phyloP scores from a whole-genome alignment of 2,888 invertebrate genomes.

The Drosophila crucigera region DNA sequence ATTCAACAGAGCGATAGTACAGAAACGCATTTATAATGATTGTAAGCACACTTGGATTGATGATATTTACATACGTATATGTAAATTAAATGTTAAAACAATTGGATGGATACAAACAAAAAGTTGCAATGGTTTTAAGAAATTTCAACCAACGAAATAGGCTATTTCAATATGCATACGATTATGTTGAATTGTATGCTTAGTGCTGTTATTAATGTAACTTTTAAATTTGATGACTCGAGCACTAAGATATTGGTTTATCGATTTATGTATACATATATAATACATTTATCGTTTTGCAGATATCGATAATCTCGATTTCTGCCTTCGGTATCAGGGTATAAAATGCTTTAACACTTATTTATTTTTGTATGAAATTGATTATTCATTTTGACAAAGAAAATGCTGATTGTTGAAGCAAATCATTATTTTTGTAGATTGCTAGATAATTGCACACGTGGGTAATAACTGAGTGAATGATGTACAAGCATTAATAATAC shows the following conservation, averaged over 20 bases:
- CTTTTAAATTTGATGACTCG: neutral
- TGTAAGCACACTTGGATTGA: slow-evolving; percentile 5
- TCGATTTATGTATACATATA: neutral
- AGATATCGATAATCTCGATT: neutral
- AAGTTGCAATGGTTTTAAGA: neutral
- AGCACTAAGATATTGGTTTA: neutral
- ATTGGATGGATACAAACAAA: neutral
- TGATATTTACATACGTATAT: neutral
- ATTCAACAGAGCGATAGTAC: slow-evolving; percentile 21
- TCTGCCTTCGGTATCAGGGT: neutral
- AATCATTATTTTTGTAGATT: neutral
- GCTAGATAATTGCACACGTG: neutral
- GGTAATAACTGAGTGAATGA: neutral
- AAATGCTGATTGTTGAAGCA: neutral
- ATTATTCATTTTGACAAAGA: neutral
- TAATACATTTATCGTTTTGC: neutral
- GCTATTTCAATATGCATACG: no score
- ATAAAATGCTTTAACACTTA: neutral
- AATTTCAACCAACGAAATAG: neutral
- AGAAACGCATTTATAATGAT: slow-evolving; percentile 10
- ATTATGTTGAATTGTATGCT: neutral
- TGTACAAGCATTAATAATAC: neutral
- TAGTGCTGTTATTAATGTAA: neutral
- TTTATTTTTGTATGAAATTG: neutral
- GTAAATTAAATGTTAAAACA: neutral